Base-by-base conservation (phyloP, 2,113 vertebrate genomes). In the Ictidomys tridecemlineatus region DNA sequence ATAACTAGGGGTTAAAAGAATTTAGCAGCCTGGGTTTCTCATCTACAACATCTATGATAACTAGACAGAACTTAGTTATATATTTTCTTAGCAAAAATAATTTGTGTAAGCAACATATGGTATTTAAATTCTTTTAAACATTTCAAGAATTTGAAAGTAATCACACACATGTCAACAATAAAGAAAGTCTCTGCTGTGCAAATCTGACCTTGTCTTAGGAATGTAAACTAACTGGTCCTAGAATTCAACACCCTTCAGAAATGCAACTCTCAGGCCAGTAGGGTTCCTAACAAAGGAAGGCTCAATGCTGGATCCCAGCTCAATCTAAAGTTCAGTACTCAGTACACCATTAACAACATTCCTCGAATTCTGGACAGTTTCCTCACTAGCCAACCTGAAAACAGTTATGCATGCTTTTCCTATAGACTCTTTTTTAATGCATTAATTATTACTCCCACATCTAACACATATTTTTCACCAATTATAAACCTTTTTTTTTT, bases 111-210 rank as follows among this genome's bases (percentile, higher is more conserved):
- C 83, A 48, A 63, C 37, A 82, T 12, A 17, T 42, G 5, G 30
- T 39, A 76, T 51, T 91, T 53, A 82, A 34, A 63, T 79, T 90
- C 16, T 87, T 78, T 72, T 58, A 28, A 48, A 87, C 76, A 86
- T 17, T 37, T 93, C 28, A 56, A 61, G 79, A 96, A 61, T 69
- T 97, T 87, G 74, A 84, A 73, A 80, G 83, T 63, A 73, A 79
- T 70, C 51, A 48, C 6, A 30, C 7, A 93, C 51, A 18, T 18
- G 37, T 93, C 48, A 92, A 53, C 13, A 30, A 8, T 70, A 89
- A 90, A 95, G 42, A 65, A 39, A 79, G 22, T 78, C 45, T 85
- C 79, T 65, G 45, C 67, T 72, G 90, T 88, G 26, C 30, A 83
- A 69, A 63, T 58, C 82, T 80, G 76, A 95, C 61, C 16, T 58